Base-by-base conservation (phyloP, 2,888 invertebrate species). In the Pollenia labialis region DNA sequence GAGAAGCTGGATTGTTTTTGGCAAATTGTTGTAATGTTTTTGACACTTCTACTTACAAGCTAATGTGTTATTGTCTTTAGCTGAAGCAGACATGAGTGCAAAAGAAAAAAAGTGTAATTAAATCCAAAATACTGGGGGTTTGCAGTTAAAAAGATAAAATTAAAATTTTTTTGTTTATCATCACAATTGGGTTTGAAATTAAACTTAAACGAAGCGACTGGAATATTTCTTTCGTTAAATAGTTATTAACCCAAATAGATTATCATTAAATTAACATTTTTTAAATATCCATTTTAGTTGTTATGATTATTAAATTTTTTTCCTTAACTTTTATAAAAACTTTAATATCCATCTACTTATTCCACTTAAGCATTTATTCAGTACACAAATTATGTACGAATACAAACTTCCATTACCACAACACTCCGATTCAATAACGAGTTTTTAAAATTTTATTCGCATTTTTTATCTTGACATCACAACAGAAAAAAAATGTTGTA, bases 21-120 rank as follows among this genome's bases (percentile, higher is more conserved):
- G 40, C 54, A 81, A 82, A 75, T 80, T 76, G 68, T 72, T 85
- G 50, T 54, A 75, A 64, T 86, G 86, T 71, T 83, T 80, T 32
- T 86, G 82, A 86, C 82, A 80, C 58, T 58, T 79, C n/a, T 48
- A 64, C 64, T 46, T 42, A 68, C 75, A 44, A 64, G 76, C 68
- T 85, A 76, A 85, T 71, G 71, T 81, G 80, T 52, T 62, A 68
- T 75, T 77, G 66, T 79, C 58, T 16, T 60, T 77, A 72, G 46
- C 72, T 81, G 75, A 72, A 68, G 40, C 85, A 68, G 85, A 44
- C 60, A 54, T 81, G 76, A 76, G 76, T 72, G 66, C 56, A 44
- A 48, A 66, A 62, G 50, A 14, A 72, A 81, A 77, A 18, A 32
- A 68, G 60, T 72, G 52, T 81, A 68, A 80, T 81, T 85, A 76